Evolutionary conservation across 2,888 invertebrate species (phyloP).

Genomic region (Lasioglossum villosulum): DNA sequence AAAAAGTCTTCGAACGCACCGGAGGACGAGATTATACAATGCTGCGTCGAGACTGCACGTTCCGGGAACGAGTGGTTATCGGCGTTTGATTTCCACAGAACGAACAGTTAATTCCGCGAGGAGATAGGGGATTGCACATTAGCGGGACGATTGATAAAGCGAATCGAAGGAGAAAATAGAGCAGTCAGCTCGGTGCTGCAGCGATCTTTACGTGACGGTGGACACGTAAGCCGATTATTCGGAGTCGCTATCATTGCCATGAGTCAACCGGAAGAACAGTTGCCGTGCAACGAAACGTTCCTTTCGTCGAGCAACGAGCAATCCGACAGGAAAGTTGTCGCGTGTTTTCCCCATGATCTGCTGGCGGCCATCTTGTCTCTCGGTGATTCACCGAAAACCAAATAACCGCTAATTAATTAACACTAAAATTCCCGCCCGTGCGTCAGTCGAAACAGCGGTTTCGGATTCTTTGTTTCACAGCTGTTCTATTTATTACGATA

Average conservation of each 20-base stretch:
- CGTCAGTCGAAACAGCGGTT: too few species aligned
- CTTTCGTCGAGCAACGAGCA: background rate
- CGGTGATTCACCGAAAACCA: background rate
- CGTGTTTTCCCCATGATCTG: background rate
- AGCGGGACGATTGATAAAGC: background rate
- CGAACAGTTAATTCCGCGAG: background rate
- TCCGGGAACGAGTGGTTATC: background rate
- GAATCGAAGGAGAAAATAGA: background rate
- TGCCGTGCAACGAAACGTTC: constrained; percentile 28
- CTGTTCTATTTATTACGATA: background rate
- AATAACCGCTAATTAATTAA: background rate
- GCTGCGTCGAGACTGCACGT: background rate
- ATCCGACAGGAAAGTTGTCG: background rate
- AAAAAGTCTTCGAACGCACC: background rate
- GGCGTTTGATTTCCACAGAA: background rate
- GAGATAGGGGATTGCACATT: background rate
- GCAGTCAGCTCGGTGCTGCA: background rate
- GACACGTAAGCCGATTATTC: constrained; percentile 66
- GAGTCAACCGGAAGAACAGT: constrained; percentile 64
- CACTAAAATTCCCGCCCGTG: too few species aligned
- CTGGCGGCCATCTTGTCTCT: background rate
- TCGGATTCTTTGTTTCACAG: background rate
- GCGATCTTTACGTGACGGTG: constrained; percentile 33
- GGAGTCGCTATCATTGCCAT: constrained; percentile 57
- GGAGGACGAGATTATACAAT: background rate